Base-by-base conservation (phyloP, 53 echinoderm and acorn worm species). In the Hippasteria phrygiana region DNA sequence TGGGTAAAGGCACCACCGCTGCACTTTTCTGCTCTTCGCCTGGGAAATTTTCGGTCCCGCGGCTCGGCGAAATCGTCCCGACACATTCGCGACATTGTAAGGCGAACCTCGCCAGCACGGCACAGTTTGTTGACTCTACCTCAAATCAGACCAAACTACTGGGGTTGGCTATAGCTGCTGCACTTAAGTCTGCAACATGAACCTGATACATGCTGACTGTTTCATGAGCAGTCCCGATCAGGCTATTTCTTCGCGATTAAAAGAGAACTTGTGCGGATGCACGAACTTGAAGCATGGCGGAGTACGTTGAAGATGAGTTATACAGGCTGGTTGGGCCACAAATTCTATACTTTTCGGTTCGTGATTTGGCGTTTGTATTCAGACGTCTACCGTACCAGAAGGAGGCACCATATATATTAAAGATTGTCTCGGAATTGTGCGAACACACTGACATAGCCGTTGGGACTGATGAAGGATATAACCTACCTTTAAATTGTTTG, bases 131-230 rank as follows among this genome's bases (percentile, higher is more conserved):
- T 79, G 79, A 79, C 59, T 79, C 62, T 79, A 22, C 55, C 32
- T 47, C 79, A 37, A 79, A 79, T 79, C 59, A 62, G 54, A n/a
- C 62, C 79, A n/a, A 37, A 79, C 79, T n/a, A n/a, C 17, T 54
- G 77, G 37, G 55, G 77, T 36, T 14, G 8, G 38, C 77, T 54
- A 48, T 79, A 26, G 79, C 62, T 24, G 74, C 40, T 79, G 79
- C 62, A 79, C 79, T 79, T 79, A 79, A 54, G 22, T 37, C 38
- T 38, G 79, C 59, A 79, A 79, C 79, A 62, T 62, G 79, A 79
- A 56, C 79, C 35, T 16, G 8, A 62, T 1, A n/a, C 56, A 17
- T 34, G 51, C 13, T 42, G n/a, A 24, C 79, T 79, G 41, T 79
- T 79, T 79, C 79, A 79, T 79, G 79, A 24, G 38, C 28, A 11